A percentile compares a stretch with the other conserved stretches of the same genome.
These are phyloP conservation scores for Heliconius himera DNA, from an alignment of 1,140 invertebrate genomes.

Conservation along the genomic window DNA sequence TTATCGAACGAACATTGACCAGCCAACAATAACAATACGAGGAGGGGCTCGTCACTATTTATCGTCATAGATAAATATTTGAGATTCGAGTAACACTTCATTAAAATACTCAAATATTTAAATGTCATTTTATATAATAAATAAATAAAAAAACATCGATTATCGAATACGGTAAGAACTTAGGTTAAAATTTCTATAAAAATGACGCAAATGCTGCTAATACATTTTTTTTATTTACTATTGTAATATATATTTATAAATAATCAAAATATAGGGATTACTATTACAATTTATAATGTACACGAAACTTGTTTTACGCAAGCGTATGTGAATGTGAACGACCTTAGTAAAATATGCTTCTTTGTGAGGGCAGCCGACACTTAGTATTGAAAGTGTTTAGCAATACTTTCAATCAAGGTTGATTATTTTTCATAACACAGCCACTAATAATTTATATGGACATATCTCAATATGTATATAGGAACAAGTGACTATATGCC, in stretches of 20 bases:
- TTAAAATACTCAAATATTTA: background rate
- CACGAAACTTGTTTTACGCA: background rate
- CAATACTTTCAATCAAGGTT: slow-evolving; percentile 16
- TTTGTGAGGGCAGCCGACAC: slow-evolving; percentile 9
- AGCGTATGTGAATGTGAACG: slow-evolving; percentile 18
- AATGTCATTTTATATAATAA: background rate
- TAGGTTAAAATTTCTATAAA: too few species aligned
- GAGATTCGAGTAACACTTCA: background rate
- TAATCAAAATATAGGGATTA: background rate
- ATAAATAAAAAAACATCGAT: too few species aligned
- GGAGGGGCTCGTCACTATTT: slow-evolving; percentile 35
- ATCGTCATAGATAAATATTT: slow-evolving; percentile 23
- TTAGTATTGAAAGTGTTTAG: slow-evolving; percentile 16
- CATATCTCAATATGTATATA: too few species aligned
- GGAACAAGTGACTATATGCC: too few species aligned
- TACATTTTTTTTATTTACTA: too few species aligned
- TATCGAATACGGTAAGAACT: too few species aligned
- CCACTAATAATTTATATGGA: background rate
- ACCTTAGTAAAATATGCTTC: slow-evolving; percentile 16
- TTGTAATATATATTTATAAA: too few species aligned
- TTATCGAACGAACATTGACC: slow-evolving; percentile 45
- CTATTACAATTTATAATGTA: background rate
- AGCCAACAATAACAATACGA: slow-evolving; percentile 12
- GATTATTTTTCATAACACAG: background rate
- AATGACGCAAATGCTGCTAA: too few species aligned